Evolutionary conservation across 2,888 invertebrate species (phyloP), one percentile per base, ranked within the genome.

Genomic region (Celastrina argiolus): DNA sequence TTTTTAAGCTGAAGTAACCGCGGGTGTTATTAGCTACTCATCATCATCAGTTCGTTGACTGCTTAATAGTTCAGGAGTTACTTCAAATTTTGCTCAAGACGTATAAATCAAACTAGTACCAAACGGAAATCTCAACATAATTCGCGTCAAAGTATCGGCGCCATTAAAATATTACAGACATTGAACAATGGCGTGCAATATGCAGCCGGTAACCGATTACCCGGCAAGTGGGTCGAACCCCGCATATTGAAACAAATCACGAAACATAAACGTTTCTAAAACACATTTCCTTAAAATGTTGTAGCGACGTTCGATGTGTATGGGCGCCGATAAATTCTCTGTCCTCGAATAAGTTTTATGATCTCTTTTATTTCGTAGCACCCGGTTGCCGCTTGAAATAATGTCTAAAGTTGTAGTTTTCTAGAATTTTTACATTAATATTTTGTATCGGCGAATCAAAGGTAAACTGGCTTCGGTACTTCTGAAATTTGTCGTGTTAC

Each of bases 201-300:
- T 79, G 78, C 78, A 77, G 77, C 36, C 74, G 71, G 73, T 74
- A 79, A 81, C 80, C 79, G 79, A 79, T 79, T 74, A 71, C 70
- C 67, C 59, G 68, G 22, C 22, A 66, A 66, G 65, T 65, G 65
- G 65, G 65, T 65, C 65, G 56, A 39, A 58, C 31, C 16, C 16
- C 41, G 65, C 56, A 39, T 58, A 65, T 65, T 65, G 65, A 56
- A 58, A 65, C 56, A 41, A 58, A 65, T 65, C 65, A 65, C 65
- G 65, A 41, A 41, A 65, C n/a, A 51, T 51, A 51, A 45, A 45
- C 64, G 51, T 64, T 51, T 45, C 64, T 64, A 64, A 45, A 36
- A 61, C 61, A 61, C 61, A 36, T 36, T 61, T 36, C 61, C 61
- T 39, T 61, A 61, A 61, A 61, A 61, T 61, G 61, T 61, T 61